These are phyloP conservation scores for Emydoidea blandingii DNA, from an alignment of 2,797 vertebrate genomes.

Conservation along the genomic window DNA sequence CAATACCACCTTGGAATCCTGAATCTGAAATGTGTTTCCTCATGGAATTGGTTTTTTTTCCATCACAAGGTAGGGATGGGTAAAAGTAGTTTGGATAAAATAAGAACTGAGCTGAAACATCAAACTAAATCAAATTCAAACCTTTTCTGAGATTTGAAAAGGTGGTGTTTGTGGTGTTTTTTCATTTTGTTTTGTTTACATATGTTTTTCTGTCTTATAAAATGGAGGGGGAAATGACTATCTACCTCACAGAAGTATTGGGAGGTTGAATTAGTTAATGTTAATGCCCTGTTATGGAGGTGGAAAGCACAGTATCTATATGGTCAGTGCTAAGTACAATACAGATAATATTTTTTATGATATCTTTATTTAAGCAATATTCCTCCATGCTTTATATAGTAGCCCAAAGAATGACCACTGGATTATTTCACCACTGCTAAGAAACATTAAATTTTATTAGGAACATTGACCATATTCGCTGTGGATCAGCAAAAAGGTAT, in stretches of 20 bases:
- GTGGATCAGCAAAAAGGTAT: background rate
- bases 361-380: constrained; percentile 36
- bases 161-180: background rate
- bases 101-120: background rate
- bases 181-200: background rate
- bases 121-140: background rate
- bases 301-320: background rate
- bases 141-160: background rate
- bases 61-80: background rate
- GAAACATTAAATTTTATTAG: background rate
- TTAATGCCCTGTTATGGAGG: constrained; percentile 37
- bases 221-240: background rate
- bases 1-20: background rate
- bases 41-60: background rate
- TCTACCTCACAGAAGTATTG: background rate
- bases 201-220: background rate
- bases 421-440: background rate
- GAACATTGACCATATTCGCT: background rate
- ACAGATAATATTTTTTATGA: background rate
- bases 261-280: constrained; percentile 39
- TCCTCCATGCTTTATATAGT: background rate
- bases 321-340: constrained; percentile 56
- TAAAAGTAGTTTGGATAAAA: constrained; percentile 1
- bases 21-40: background rate
- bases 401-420: constrained; percentile 23